A percentile compares a stretch with the other conserved stretches of the same genome.
These are phyloP conservation scores for Ditylenchus dipsaci DNA, from an alignment of 1,140 invertebrate genomes.

Conservation along the genomic window DNA sequence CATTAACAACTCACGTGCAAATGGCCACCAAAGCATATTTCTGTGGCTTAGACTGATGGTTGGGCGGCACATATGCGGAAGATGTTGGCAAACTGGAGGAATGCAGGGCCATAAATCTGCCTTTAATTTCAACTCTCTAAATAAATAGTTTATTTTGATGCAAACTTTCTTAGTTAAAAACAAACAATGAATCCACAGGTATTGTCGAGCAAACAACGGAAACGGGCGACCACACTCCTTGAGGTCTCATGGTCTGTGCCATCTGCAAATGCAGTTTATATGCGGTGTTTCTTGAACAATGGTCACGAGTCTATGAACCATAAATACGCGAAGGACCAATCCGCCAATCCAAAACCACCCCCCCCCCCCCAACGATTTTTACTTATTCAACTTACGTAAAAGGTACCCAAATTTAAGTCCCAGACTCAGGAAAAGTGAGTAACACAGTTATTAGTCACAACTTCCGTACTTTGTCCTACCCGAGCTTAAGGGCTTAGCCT, in stretches of 20 bases:
- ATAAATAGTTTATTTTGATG: background rate
- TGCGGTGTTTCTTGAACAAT: too few relatives aligned
- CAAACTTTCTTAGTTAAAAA: background rate
- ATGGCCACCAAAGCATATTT: slow-evolving; percentile 29
- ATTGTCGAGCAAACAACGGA: slow-evolving; percentile 95
- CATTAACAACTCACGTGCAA: slow-evolving; percentile 62
- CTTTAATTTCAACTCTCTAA: slow-evolving; percentile 38
- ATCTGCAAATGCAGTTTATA: too few relatives aligned
- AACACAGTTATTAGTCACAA: too few relatives aligned
- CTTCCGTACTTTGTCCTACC: too few relatives aligned
- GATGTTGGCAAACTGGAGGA: slow-evolving; percentile 12
- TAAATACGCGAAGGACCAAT: too few relatives aligned
- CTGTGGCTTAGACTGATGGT: background rate
- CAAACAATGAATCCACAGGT: slow-evolving; percentile 79
- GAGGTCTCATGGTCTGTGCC: background rate
- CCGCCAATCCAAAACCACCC: too few relatives aligned
- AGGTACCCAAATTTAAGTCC: too few relatives aligned
- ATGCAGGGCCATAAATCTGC: slow-evolving; percentile 31
- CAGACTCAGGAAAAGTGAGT: too few relatives aligned
- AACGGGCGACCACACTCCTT: slow-evolving; percentile 68
- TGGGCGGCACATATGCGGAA: background rate
- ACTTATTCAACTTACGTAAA: too few relatives aligned
- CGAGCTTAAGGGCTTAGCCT: too few relatives aligned
- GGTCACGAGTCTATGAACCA: too few relatives aligned
- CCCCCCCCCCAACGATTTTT: too few relatives aligned